Conservation (phyloP, 2,888 invertebrate genomes). For the Crepidodera aurea region DNA sequence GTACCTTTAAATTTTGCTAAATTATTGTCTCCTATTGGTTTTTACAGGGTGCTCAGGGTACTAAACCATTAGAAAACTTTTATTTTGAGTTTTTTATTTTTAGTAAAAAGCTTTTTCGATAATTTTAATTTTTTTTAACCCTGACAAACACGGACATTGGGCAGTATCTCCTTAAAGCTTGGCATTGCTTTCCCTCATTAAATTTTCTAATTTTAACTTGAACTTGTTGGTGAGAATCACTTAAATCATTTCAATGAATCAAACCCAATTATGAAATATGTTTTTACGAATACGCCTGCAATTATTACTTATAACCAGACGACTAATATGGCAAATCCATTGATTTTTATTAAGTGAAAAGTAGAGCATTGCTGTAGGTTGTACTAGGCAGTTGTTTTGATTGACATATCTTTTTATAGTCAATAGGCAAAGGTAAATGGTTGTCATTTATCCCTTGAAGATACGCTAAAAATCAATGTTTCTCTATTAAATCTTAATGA, state of each 20-base stretch:
- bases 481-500: too few relatives aligned
- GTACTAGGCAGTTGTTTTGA: not conserved
- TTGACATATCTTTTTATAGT: not conserved
- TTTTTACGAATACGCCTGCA: not conserved
- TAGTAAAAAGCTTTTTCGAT: too few relatives aligned
- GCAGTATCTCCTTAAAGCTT: not conserved
- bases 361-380: conserved; percentile 1
- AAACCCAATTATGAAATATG: not conserved
- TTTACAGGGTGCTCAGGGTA: too few relatives aligned
- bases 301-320: conserved; percentile 1
- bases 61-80: too few relatives aligned
- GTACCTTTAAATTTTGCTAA: too few relatives aligned
- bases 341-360: not conserved
- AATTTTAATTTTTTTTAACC: too few relatives aligned
- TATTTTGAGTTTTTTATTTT: too few relatives aligned
- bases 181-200: not conserved
- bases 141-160: not conserved
- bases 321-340: conserved; percentile 11
- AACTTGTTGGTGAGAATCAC: not conserved
- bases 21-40: too few relatives aligned
- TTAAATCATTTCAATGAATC: conserved; percentile 8
- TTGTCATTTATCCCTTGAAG: too few relatives aligned
- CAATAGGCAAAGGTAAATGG: not conserved
- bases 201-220: not conserved
- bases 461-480: too few relatives aligned